These are phyloP conservation scores for Anthoscopus minutus DNA, from an alignment of 2,113 vertebrate species.

Conservation along the genomic window DNA sequence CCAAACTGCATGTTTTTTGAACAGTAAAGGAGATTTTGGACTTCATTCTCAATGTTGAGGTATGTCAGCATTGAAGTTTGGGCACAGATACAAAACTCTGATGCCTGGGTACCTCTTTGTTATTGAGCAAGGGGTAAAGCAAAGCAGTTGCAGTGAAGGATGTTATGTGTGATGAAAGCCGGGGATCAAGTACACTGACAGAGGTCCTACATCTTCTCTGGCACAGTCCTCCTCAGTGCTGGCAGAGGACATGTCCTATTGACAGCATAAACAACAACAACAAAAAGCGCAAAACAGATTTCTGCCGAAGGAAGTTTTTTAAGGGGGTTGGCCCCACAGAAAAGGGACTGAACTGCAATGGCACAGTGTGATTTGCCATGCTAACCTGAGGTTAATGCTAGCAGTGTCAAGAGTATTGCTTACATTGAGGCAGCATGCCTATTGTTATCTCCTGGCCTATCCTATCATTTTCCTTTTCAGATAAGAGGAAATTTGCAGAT, in stretches of 20 bases:
- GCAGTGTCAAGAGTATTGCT: neutral
- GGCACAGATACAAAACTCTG: neutral
- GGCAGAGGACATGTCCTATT: neutral
- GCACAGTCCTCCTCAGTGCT: neutral
- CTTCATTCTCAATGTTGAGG: neutral
- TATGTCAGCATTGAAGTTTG: neutral
- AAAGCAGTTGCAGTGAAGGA: neutral
- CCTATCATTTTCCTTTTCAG: neutral
- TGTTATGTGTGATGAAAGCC: neutral
- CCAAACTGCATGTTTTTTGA: neutral
- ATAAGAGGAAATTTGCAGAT: neutral
- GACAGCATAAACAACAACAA: neutral
- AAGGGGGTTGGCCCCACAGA: neutral
- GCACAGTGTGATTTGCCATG: neutral
- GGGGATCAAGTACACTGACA: neutral
- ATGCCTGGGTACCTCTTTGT: neutral
- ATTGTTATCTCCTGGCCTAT: neutral
- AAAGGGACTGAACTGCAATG: neutral
- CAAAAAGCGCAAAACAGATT: neutral
- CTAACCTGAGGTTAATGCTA: neutral
- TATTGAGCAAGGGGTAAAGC: neutral
- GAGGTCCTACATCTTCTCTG: neutral
- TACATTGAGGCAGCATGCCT: neutral
- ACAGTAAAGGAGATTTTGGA: neutral
- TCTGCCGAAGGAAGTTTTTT: neutral